Conservation (phyloP, 2,888 invertebrate genomes). For the Busseola fusca region DNA sequence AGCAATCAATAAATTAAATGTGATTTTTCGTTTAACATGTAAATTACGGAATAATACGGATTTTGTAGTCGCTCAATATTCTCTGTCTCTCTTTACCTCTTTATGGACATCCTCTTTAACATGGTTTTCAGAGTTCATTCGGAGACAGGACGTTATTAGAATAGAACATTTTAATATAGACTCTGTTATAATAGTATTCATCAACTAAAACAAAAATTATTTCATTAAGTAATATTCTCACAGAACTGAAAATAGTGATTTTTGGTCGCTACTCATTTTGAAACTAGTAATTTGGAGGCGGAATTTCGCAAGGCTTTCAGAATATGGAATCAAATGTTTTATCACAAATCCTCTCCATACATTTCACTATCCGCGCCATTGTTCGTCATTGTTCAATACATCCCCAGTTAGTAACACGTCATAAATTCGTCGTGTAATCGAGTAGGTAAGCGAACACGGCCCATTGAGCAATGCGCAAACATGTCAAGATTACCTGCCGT, state of each 20-base stretch:
- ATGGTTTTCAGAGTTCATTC: not conserved
- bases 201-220: no score
- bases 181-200: not conserved
- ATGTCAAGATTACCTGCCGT: constrained; percentile 54
- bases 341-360: constrained; percentile 1
- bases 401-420: constrained; percentile 41
- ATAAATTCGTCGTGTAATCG: constrained; percentile 47
- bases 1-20: constrained; percentile 42
- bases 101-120: constrained; percentile 3
- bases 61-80: constrained; percentile 26
- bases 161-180: not conserved
- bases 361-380: not conserved
- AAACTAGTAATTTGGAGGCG: no score
- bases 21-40: constrained; percentile 59
- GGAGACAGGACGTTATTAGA: not conserved
- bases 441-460: constrained; percentile 39
- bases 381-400: constrained; percentile 23
- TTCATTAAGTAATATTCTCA: no score
- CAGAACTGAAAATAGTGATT: not conserved
- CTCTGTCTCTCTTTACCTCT: no score
- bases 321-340: not conserved
- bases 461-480: constrained; percentile 55
- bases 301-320: not conserved
- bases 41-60: constrained; percentile 48
- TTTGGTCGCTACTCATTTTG: not conserved